Evolutionary conservation across 2,888 invertebrate genomes (phyloP), one percentile per base, ranked within the genome.

Genomic region (Melanargia galathea): DNA sequence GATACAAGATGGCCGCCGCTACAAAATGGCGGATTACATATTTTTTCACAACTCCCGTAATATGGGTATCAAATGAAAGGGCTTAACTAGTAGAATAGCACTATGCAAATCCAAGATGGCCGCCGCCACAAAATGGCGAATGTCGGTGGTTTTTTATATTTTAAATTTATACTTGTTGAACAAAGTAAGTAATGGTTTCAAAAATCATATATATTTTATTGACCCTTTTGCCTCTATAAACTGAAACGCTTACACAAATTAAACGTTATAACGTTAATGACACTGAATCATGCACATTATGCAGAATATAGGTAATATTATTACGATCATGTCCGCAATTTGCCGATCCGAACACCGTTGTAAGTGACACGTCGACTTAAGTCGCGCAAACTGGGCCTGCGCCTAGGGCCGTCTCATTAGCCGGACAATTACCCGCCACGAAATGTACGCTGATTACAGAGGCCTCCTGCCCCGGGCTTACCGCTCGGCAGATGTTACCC

Each of bases 381-480:
- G 76, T 87, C 84, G 86, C 83, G 80, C 78, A 87, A 89, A 89
- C 90, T 89, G 88, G 85, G 76, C 78, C 84, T 80, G 62, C 66
- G 87, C 90, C 90, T 80, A 70, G 78, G 88, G 90, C 87, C 66
- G 73, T 72, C 84, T 89, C 88, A 90, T 90, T 90, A 90, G 85
- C 76, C 63, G 75, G 71, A 79, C 87, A 87, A 90, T 90, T 90
- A 89, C 83, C 77, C 82, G 75, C 78, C 82, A 83, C 86, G 84
- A 84, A 90, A 90, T 84, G 86, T 81, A 81, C 76, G 81, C 78
- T 90, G 89, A 90, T 90, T 90, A 86, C 84, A 87, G 82, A 77
- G 76, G 72, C 76, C 73, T 68, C 72, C 68, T 65, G 83, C 83
- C 83, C 70, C 77, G 71, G 84, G 86, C 87, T 77, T 75, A 74